These are phyloP conservation scores for Epinephelus coioides DNA, from an alignment of 2,797 vertebrate genomes.

Conservation along the genomic window DNA sequence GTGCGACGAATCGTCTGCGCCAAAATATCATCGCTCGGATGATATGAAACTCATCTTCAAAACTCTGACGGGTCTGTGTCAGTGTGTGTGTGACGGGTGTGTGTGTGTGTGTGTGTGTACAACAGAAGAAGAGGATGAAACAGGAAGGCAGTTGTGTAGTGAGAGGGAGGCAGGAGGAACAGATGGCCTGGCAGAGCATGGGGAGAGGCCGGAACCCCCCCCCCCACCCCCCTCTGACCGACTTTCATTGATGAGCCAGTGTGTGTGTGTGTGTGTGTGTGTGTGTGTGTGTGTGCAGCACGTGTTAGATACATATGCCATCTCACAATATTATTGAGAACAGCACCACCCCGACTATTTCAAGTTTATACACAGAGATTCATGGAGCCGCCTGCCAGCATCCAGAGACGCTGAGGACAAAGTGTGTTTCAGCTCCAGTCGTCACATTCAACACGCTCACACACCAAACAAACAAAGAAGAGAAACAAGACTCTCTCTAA, in stretches of 20 bases:
- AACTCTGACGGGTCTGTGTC: too few relatives aligned
- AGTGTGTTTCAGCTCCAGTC: neutral
- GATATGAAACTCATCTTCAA: too few relatives aligned
- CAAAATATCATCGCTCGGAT: too few relatives aligned
- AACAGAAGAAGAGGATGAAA: constrained; percentile 69
- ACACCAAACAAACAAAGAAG: constrained; percentile 28
- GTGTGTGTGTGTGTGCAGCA: constrained; percentile 19
- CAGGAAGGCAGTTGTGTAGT: constrained; percentile 74
- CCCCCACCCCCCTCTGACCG: constrained; percentile 55
- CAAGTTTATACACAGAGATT: constrained; percentile 65
- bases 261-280: constrained; percentile 30
- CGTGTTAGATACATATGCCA: constrained; percentile 65
- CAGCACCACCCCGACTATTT: constrained; percentile 57
- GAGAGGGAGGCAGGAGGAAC: constrained; percentile 73
- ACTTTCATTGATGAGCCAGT: constrained; percentile 72
- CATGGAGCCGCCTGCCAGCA: constrained; percentile 32
- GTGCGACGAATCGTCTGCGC: too few relatives aligned
- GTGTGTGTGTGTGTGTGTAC: constrained; percentile 33
- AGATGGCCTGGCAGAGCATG: constrained; percentile 80
- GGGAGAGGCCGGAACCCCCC: constrained; percentile 67
- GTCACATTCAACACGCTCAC: constrained; percentile 7
- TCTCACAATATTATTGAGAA: constrained; percentile 62
- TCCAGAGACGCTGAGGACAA: too few relatives aligned
- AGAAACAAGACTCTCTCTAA: neutral
- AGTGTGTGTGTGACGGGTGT: neutral